Evolutionary conservation across 2,888 invertebrate genomes (phyloP).

Genomic region (Sarcophaga rosellei): DNA sequence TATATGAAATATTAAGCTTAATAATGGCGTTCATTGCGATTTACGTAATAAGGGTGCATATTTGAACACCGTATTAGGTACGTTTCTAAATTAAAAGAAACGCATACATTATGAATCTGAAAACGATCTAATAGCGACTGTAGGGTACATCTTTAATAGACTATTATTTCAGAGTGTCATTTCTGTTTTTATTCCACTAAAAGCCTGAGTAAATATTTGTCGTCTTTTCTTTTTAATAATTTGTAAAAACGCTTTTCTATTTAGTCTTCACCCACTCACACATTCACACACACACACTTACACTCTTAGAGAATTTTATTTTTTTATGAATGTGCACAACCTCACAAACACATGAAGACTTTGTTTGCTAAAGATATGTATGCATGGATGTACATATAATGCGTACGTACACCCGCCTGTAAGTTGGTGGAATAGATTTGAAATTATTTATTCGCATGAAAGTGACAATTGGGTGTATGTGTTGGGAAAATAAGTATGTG

Average conservation of each 20-base stretch:
- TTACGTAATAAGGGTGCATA: too few species aligned
- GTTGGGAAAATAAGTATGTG: not conserved
- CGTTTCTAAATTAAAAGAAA: too few species aligned
- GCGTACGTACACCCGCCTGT: not conserved
- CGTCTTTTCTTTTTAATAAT: not conserved
- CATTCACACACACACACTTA: conserved; percentile 1
- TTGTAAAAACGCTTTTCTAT: conserved; percentile 5
- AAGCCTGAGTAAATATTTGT: conserved; percentile 26
- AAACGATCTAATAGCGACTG: not conserved
- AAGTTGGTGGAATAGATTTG: too few species aligned
- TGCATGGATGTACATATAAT: not conserved
- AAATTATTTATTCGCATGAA: not conserved
- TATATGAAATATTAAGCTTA: too few species aligned
- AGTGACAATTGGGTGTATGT: not conserved
- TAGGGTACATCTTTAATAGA: not conserved
- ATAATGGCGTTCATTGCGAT: too few species aligned
- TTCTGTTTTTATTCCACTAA: conserved; percentile 21
- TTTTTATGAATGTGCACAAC: not conserved
- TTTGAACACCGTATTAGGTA: too few species aligned
- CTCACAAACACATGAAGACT: not conserved
- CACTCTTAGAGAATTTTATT: not conserved
- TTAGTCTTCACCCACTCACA: conserved; percentile 9
- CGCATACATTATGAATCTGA: not conserved
- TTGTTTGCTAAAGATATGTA: not conserved
- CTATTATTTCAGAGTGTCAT: not conserved